These are phyloP conservation scores for Macaria liturata DNA, from an alignment of 2,888 invertebrate species.

Conservation along the genomic window DNA sequence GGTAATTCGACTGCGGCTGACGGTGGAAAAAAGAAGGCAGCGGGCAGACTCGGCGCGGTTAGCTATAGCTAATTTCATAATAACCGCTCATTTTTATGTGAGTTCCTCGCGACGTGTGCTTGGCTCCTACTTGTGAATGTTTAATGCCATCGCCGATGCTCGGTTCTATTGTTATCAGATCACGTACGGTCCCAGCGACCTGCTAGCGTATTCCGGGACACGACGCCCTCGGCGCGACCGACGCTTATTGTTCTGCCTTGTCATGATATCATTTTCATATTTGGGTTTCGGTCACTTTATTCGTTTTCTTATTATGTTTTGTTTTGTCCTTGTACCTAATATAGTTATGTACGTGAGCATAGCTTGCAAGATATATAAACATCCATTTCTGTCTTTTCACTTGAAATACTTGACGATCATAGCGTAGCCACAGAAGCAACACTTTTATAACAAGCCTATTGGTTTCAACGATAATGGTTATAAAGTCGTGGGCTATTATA, in stretches of 20 bases:
- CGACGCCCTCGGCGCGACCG: slow-evolving; percentile 64
- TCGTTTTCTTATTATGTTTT: background rate
- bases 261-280: slow-evolving; percentile 41
- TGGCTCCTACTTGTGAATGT: slow-evolving; percentile 63
- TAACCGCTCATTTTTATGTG: slow-evolving; percentile 81
- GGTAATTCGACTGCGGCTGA: slow-evolving; percentile 77
- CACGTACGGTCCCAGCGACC: slow-evolving; percentile 57
- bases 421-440: too few relatives aligned
- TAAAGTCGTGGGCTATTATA: too few relatives aligned
- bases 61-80: slow-evolving; percentile 79
- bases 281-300: slow-evolving; percentile 22
- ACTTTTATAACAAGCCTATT: too few relatives aligned
- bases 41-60: slow-evolving; percentile 61
- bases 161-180: slow-evolving; percentile 53
- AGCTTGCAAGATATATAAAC: too few relatives aligned
- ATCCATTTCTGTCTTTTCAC: too few relatives aligned
- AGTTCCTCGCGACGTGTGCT: slow-evolving; percentile 61
- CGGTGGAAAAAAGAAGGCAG: slow-evolving; percentile 70
- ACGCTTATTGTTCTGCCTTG: slow-evolving; percentile 53
- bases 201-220: slow-evolving; percentile 68
- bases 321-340: background rate
- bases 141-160: slow-evolving; percentile 69
- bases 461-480: too few relatives aligned
- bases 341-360: background rate
- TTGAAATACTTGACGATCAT: too few relatives aligned